Evolutionary conservation across 2,888 invertebrate species (phyloP), one percentile per base, ranked within the genome.

Genomic region (Plagodis dolabraria): DNA sequence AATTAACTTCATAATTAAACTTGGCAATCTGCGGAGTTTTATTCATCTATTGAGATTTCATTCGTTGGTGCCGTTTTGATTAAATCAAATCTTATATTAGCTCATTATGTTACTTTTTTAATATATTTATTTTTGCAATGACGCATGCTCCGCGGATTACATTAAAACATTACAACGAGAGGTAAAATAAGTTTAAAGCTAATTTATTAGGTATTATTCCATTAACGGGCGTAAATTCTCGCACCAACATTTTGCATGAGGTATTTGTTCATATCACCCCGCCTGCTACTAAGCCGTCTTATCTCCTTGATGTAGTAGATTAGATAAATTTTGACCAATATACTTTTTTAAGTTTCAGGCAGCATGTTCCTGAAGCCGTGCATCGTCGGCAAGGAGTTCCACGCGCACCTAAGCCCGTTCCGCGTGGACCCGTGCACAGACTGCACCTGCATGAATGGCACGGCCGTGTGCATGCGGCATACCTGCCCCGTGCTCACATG

Each of bases 401-500:
- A 95, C 79, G 93, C 92, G 7, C 94, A 95, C 63, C 94, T 94
- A 34, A 93, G 93, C 42, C 87, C 93, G 12, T 96, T 96, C 75
- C 93, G 86, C 64, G 94, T 93, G 47, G 97, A 97, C 80, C 94
- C 95, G 0, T 99, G 98, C 87, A 98, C 98, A 0, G 94, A 95
- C 52, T 99, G 99, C 88, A 94, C 94, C 8, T 99, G 98, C 79
- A 81, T 93, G 71, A 96, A 96, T 72, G 96, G 96, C 46, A 97
- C 97, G 5, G 95, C 96, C 0, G 93, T 96, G 50, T 98, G 98
- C 85, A 94, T 94, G 57, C 94, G 97, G 10, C 94, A 95, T 70
- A 96, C 97, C 0, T 99, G 99, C 75, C 98, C 98, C 0, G 96
- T 98, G n/a, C 95, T 98, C 2, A 93, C 98, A 59, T 97, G 98